Evolutionary conservation across 2,797 vertebrate species (phyloP).

Genomic region (Argyrosomus regius): DNA sequence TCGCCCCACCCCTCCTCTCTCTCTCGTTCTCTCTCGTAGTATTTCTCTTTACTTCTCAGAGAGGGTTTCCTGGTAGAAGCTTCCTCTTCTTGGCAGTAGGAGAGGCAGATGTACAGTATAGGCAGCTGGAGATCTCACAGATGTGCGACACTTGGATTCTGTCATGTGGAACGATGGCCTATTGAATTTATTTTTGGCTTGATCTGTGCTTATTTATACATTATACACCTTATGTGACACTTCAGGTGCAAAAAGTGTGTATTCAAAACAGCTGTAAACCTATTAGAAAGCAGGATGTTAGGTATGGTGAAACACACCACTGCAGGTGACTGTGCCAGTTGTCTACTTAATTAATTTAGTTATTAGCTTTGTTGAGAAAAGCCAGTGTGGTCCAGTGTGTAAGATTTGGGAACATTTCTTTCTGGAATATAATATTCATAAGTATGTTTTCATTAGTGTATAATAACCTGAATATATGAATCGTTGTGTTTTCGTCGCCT

Average conservation of each 20-base stretch:
- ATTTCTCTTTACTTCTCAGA: constrained; percentile 61
- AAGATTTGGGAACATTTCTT: too few species aligned
- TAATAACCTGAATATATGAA: too few species aligned
- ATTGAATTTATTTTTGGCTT: constrained; percentile 39
- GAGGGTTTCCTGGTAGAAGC: constrained; percentile 67
- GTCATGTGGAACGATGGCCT: constrained; percentile 52
- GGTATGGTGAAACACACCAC: not conserved
- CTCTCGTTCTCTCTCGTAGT: constrained; percentile 46
- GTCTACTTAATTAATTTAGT: not conserved
- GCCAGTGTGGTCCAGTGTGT: too few species aligned
- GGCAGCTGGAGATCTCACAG: constrained; percentile 52
- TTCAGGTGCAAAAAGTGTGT: not conserved
- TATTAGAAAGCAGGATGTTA: not conserved
- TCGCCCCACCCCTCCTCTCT: constrained; percentile 25
- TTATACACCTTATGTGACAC: not conserved
- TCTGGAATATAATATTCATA: too few species aligned
- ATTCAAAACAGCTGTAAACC: not conserved
- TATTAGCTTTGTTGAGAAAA: too few species aligned
- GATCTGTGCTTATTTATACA: constrained; percentile 22
- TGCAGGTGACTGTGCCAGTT: not conserved
- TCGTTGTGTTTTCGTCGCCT: too few species aligned
- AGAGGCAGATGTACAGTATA: constrained; percentile 52
- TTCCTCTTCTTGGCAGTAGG: constrained; percentile 51
- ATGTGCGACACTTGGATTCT: constrained; percentile 46
- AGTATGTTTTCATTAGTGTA: too few species aligned